Evolutionary conservation across 2,797 vertebrate genomes (phyloP), one percentile per base, ranked within the genome.

Genomic region (Antrozous pallidus): DNA sequence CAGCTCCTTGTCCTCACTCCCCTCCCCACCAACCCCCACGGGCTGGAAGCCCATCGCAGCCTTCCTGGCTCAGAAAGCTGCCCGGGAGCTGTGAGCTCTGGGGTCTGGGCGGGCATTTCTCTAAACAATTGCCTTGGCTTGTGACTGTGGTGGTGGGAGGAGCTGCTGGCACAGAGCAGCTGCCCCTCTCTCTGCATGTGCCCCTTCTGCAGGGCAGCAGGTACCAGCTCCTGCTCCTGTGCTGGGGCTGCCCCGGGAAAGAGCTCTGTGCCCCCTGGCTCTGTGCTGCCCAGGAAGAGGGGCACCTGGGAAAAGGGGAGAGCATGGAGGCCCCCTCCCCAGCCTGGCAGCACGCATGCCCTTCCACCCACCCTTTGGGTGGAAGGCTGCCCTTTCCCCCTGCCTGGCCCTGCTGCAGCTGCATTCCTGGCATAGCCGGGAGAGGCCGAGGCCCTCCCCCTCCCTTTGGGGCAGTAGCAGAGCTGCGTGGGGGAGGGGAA

Each of bases 381-480:
- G 73, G 33, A 84, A 45, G 42, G 63, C 93, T 88, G 92, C 67
- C 85, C 88, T 90, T 92, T 83, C 17, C 42, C 49, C 87, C n/a
- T 71, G 31, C 88, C 84, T 8, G 40, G 26, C 69, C 49, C 78
- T 42, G 71, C 80, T 75, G 67, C 12, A 24, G 83, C 88, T 28
- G 33, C 96, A 95, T 97, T 97, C 97, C 93, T 95, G 81, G 47
- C 96, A 96, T 97, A 96, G 94, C 78, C 20, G 1, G 9, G 58
- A 71, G 40, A 82, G 20, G 26, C 94, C 54, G 24, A 58, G 20
- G 31, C 94, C 79, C 42, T 65, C 94, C 78, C 36, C 24, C 74
- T 56, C 84, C 40, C 13, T 5, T 6, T 40, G 17, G 88, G 51
- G 93, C 20, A 8, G 71, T 74, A n/a, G 40, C 51, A 67, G 78